phyloP scores from a whole-genome alignment of 2,113 vertebrate genomes.

The Columba janthina region DNA sequence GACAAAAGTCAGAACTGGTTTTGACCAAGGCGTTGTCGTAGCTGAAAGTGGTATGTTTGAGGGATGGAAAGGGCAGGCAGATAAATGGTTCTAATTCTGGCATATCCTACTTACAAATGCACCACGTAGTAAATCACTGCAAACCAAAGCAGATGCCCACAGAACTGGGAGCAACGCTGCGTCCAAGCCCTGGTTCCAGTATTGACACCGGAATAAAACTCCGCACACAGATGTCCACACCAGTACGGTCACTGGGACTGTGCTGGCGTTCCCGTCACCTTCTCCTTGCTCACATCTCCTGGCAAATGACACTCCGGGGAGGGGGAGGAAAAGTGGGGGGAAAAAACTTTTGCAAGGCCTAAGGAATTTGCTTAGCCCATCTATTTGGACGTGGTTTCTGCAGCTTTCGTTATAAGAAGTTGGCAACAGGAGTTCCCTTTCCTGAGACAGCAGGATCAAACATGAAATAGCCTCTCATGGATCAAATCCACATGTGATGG shows the following conservation, averaged over 20 bases:
- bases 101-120: neutral
- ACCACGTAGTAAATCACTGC: neutral
- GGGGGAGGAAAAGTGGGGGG: too few species aligned
- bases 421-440: neutral
- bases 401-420: neutral
- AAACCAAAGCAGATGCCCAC: neutral
- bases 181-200: neutral
- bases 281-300: neutral
- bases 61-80: neutral
- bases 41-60: neutral
- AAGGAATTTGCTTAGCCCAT: neutral
- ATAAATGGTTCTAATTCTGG: constrained; percentile 8
- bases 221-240: neutral
- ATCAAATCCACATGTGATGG: neutral
- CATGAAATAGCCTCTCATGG: neutral
- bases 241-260: neutral
- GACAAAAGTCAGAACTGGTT: neutral
- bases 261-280: neutral
- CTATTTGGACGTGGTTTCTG: accelerated
- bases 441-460: neutral
- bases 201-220: neutral
- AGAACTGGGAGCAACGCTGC: neutral
- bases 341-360: neutral
- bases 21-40: neutral
- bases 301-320: neutral